A percentile compares a stretch with the other conserved stretches of the same genome.
These are phyloP conservation scores for Pristionchus maxplancki DNA, from an alignment of 2,888 invertebrate species.

Conservation along the genomic window DNA sequence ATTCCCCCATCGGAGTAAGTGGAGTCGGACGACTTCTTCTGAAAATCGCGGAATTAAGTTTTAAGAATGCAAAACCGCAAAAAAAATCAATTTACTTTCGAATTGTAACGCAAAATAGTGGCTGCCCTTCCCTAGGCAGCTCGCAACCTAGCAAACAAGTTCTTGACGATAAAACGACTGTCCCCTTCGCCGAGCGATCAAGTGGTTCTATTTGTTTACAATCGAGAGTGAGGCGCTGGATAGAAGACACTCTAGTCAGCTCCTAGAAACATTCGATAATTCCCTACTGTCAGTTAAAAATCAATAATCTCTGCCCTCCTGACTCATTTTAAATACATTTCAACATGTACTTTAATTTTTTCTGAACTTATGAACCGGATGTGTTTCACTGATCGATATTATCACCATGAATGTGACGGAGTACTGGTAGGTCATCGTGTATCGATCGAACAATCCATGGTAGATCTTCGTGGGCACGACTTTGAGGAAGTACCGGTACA, in stretches of 20 bases:
- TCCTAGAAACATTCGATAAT: no score
- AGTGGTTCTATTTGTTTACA: constrained; percentile 1
- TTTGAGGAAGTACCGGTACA: constrained; percentile 94
- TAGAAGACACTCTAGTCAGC: not conserved
- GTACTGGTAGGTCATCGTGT: constrained; percentile 87
- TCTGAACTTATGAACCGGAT: no score
- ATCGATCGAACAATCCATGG: constrained; percentile 68
- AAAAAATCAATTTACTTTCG: not conserved
- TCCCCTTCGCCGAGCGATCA: not conserved
- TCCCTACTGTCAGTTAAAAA: no score
- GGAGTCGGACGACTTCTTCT: constrained; percentile 68
- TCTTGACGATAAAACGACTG: not conserved
- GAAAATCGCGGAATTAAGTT: constrained; percentile 53
- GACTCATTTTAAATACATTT: no score
- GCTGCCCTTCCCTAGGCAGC: not conserved
- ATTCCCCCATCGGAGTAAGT: constrained; percentile 73
- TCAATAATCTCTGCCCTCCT: no score
- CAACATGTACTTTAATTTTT: no score
- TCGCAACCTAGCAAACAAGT: not conserved
- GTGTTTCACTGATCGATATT: no score
- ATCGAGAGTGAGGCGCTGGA: not conserved
- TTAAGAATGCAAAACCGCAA: not conserved
- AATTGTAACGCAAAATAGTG: no score
- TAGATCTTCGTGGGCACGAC: constrained; percentile 94
- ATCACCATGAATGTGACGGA: constrained; percentile 88